Evolutionary conservation across 2,113 vertebrate genomes (phyloP).

Genomic region (Copsychus sechellarum): DNA sequence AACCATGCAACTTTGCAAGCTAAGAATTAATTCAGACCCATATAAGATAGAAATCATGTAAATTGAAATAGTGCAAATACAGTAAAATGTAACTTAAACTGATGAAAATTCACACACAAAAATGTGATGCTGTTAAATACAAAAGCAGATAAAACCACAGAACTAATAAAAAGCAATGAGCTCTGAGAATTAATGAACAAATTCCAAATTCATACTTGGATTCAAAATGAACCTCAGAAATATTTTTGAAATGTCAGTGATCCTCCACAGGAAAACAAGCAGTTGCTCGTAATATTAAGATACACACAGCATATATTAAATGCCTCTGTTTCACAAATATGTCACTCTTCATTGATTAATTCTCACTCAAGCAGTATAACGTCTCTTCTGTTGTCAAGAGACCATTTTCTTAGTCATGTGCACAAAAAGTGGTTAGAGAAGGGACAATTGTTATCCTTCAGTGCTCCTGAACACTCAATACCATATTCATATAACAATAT

Average conservation of each 20-base stretch:
- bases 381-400: neutral
- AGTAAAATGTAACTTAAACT: neutral
- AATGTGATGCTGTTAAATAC: neutral
- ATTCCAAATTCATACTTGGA: neutral
- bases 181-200: neutral
- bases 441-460: neutral
- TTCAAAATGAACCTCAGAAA: neutral
- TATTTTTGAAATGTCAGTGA: neutral
- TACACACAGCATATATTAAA: neutral
- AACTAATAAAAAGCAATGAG: neutral
- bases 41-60: neutral
- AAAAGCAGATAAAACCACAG: neutral
- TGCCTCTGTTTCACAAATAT: neutral
- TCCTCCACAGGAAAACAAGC: neutral
- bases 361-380: neutral
- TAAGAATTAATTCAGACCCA: neutral
- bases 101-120: neutral
- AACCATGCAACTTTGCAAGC: neutral
- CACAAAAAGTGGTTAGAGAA: neutral
- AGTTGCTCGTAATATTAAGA: neutral
- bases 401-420: neutral
- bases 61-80: neutral
- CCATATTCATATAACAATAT: neutral
- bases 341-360: neutral
- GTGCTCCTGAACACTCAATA: neutral